A percentile compares a stretch with the other conserved stretches of the same genome.
phyloP scores from a whole-genome alignment of 2,797 vertebrate species.

The Phrynocephalus guinanensis region DNA sequence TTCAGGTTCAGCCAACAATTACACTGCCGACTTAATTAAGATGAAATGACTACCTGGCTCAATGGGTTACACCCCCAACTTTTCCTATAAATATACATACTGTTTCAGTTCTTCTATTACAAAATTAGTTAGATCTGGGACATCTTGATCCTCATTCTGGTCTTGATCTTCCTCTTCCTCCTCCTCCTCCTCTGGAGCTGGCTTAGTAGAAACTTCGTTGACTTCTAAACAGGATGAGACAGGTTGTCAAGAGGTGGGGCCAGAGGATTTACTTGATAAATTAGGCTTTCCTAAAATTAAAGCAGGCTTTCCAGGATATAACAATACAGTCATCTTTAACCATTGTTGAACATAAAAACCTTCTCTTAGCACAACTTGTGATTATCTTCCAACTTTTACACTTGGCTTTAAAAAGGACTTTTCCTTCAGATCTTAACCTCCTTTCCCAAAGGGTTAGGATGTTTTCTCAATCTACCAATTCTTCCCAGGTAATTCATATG shows the following conservation, averaged over 20 bases:
- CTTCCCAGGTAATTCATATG: not conserved
- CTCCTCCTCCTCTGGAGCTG: constrained; percentile 74
- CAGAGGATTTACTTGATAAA: not conserved
- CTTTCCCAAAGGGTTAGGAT: not conserved
- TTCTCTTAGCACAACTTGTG: not conserved
- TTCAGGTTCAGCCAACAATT: not conserved
- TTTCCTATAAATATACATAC: constrained; percentile 79
- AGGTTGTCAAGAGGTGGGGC: not conserved
- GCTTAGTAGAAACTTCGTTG: constrained; percentile 72
- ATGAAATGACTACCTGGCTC: not conserved
- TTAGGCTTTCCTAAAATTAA: not conserved
- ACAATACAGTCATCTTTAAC: not conserved
- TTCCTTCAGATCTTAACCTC: not conserved
- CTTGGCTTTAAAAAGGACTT: constrained; percentile 29
- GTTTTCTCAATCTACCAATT: not conserved
- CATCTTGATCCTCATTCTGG: constrained; percentile 85
- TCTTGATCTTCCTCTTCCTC: constrained; percentile 88
- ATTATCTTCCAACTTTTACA: not conserved
- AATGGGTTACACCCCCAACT: not conserved
- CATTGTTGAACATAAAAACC: not conserved
- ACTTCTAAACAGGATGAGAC: constrained; percentile 72
- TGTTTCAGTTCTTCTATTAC: constrained; percentile 90
- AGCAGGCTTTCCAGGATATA: not conserved
- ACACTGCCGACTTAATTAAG: not conserved
- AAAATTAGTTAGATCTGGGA: constrained; percentile 94